Evolutionary conservation across 2,888 invertebrate species (phyloP), one percentile per base, ranked within the genome.

Genomic region (Drosophila ochracea): DNA sequence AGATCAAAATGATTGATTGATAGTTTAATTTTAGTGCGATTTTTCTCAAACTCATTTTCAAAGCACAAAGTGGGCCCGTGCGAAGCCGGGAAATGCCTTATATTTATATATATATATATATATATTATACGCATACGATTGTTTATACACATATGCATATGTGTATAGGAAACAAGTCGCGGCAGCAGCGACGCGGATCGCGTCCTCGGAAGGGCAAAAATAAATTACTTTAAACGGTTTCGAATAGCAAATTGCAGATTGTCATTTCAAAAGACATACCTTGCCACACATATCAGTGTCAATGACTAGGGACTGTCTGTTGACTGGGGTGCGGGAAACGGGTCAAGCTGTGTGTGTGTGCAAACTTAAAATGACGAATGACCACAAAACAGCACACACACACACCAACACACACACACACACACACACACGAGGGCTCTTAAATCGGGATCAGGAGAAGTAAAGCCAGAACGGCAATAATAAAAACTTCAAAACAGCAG

Each of bases 141-240:
- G 33, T 33, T 33, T 33, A 33, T 35, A 35, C 13, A 35, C 16
- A 33, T n/a, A 31, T 39, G 25, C 11, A 33, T 62, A 33, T 58
- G 35, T 47, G 54, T 41, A 30, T 49, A 50, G 43, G 52, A 60
- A 73, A 68, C 37, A 68, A 67, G 73, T 78, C 81, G 59, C 21
- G 28, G n/a, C 37, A n/a, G 61, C 35, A 55, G 41, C 47, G 61
- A 39, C 57, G 73, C 73, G 79, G 61, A 73, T 81, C 83, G 87
- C 78, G 74, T 83, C 77, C 77, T 82, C 82, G 70, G 63, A 47
- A 70, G 73, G 73, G 76, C 55, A 70, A 80, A 89, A 90, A 91
- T 91, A 90, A 90, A 90, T 90, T 90, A 91, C 90, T 90, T 90
- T 90, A 91, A 90, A 90, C 90, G 90, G 91, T 90, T 90, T 89